phyloP scores from a whole-genome alignment of 2,797 vertebrate genomes.

The Glossophaga mutica region DNA sequence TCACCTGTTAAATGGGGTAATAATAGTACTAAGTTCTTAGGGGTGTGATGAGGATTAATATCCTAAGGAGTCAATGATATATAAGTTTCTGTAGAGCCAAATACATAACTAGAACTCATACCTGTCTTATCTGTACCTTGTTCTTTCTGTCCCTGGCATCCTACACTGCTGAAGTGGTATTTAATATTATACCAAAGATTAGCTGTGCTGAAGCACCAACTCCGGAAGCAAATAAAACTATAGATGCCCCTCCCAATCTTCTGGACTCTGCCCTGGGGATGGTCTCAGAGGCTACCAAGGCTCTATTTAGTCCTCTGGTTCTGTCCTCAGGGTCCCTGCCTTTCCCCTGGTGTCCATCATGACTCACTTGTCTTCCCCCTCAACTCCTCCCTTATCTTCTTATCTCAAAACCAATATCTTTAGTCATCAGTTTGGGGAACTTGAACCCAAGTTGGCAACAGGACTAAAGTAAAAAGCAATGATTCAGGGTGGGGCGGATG shows the following conservation, averaged over 20 bases:
- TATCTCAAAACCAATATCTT: constrained; percentile 53
- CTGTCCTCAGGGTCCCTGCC: not conserved
- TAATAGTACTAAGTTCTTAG: not conserved
- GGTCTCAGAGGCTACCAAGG: not conserved
- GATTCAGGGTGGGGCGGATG: not conserved
- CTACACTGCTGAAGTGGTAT: constrained; percentile 47
- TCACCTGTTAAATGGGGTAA: not conserved
- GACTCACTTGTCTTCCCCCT: not conserved
- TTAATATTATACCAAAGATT: constrained; percentile 35
- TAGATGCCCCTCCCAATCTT: not conserved
- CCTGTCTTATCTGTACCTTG: constrained; percentile 40
- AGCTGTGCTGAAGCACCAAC: not conserved
- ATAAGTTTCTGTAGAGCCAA: not conserved
- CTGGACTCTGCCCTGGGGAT: constrained; percentile 54
- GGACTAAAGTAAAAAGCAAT: constrained; percentile 2
- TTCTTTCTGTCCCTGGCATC: constrained; percentile 23
- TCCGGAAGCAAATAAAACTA: not conserved
- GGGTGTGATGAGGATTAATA: not conserved
- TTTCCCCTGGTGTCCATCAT: not conserved
- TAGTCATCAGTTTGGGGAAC: constrained; percentile 13
- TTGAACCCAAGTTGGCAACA: constrained; percentile 51
- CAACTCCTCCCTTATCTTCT: constrained; percentile 42
- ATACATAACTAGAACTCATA: not conserved
- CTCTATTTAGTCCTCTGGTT: not conserved
- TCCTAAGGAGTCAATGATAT: not conserved